Evolutionary conservation across 2,113 vertebrate species (phyloP), one percentile per base, ranked within the genome.

Genomic region (Cnemophilus loriae): DNA sequence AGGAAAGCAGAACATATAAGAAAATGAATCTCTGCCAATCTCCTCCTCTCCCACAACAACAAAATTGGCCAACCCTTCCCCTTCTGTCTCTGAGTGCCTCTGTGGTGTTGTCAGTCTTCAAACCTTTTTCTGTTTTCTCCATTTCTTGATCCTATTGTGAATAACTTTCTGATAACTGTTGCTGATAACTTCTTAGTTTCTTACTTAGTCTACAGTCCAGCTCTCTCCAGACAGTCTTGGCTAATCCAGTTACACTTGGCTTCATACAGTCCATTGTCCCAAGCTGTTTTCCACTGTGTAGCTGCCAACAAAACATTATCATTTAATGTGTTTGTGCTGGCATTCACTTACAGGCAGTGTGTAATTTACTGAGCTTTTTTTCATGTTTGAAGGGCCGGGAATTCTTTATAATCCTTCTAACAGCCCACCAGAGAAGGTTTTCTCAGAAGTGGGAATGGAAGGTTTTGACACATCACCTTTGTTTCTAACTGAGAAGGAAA

Each of bases 221-320:
- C 52, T 92, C 69, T 63, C 76, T 92, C 84, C 83, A 95, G 83
- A 84, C 64, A 70, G 44, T 78, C 73, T 89, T 95, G 90, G 88
- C 89, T 92, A 92, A 92, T 92, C 83, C 12, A 4, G 56, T 86
- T 95, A 71, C 27, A 6, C 93, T 96, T 95, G 94, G 94, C 89
- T 96, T 96, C 83, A 74, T 27, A 5, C 6, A 64, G 67, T 57
- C 88, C 71, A 56, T 96, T 93, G 93, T 97, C 93, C 86, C 82
- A 93, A 86, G 88, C 88, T 92, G 89, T 93, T 96, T 94, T 95
- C 93, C 49, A 47, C 49, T 89, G 77, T 37, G 44, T 80, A 81
- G 89, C 80, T 96, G 95, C 93, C 95, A 96, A 41, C 80, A 89
- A 63, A 90, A 87, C 80, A 87, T 95, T 92, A 95, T 93, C 80